Evolutionary conservation across 2,113 vertebrate species (phyloP).

Genomic region (Chauna torquata): DNA sequence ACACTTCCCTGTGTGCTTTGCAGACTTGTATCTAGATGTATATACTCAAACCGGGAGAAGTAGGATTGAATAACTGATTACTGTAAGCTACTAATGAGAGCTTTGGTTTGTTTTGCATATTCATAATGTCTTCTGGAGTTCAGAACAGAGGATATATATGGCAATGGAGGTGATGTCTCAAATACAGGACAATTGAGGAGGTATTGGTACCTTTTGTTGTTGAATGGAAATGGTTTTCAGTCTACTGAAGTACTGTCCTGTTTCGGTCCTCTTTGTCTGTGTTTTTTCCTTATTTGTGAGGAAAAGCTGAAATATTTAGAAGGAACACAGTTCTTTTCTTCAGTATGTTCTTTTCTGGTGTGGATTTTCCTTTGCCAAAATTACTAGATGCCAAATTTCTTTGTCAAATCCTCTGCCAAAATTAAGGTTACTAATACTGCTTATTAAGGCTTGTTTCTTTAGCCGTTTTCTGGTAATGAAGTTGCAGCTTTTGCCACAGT

Average conservation of each 20-base stretch:
- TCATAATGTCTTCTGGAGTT: not conserved
- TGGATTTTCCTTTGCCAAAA: not conserved
- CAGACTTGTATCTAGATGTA: rapidly evolving
- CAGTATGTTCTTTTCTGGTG: not conserved
- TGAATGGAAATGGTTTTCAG: rapidly evolving
- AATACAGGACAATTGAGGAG: not conserved
- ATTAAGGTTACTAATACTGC: not conserved
- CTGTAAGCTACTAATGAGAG: rapidly evolving
- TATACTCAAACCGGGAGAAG: not conserved
- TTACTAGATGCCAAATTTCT: not conserved
- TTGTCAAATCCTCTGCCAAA: not conserved
- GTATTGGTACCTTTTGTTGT: rapidly evolving
- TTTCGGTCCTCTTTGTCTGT: not conserved
- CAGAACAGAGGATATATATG: rapidly evolving
- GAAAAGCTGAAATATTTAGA: not conserved
- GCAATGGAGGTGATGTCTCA: not conserved
- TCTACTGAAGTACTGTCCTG: not conserved
- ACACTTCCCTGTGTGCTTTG: not conserved
- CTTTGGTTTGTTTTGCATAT: not conserved
- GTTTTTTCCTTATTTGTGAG: not conserved
- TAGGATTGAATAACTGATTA: not conserved
- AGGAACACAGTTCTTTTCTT: not conserved
- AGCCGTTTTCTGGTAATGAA: not conserved
- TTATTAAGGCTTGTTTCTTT: not conserved
- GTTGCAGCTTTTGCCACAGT: not conserved